Percentiles rank a stretch among this genome's conserved stretches.
These are phyloP conservation scores for Macrophya alboannulata DNA, from an alignment of 2,888 invertebrate genomes.

Conservation along the genomic window DNA sequence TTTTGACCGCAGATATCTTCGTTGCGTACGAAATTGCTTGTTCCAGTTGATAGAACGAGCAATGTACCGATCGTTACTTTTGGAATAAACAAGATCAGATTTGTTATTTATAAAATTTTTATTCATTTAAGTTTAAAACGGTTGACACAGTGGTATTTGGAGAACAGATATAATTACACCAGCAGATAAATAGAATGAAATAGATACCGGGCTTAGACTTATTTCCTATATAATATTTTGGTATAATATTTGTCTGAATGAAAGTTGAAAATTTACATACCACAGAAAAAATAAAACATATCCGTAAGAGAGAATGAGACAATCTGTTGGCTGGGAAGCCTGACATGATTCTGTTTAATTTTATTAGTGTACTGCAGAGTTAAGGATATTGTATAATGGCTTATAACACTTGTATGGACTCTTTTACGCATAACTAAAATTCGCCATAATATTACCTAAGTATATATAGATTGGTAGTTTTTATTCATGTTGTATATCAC, in stretches of 20 bases:
- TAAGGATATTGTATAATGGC: conserved; percentile 69
- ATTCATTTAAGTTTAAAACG: background rate
- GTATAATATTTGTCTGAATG: background rate
- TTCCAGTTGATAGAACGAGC: conserved; percentile 57
- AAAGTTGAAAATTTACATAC: conserved; percentile 67
- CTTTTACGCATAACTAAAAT: conserved; percentile 58
- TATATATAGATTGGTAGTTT: background rate
- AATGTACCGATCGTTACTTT: conserved; percentile 58
- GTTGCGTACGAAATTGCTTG: conserved; percentile 72
- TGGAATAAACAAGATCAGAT: background rate
- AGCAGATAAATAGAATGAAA: background rate
- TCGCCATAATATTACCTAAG: conserved; percentile 35
- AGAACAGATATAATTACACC: background rate
- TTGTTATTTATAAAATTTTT: background rate
- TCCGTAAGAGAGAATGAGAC: conserved; percentile 68
- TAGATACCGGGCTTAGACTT: background rate
- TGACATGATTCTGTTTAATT: conserved; percentile 71
- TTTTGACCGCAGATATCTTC: conserved; percentile 78
- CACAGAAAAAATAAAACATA: conserved; percentile 72
- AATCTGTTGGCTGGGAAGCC: conserved; percentile 74
- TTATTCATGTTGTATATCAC: background rate
- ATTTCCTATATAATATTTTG: background rate
- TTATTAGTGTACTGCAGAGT: conserved; percentile 69
- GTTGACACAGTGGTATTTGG: background rate
- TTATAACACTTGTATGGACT: conserved; percentile 75